Evolutionary conservation across 2,888 invertebrate genomes (phyloP).

Genomic region (Macaria notata): DNA sequence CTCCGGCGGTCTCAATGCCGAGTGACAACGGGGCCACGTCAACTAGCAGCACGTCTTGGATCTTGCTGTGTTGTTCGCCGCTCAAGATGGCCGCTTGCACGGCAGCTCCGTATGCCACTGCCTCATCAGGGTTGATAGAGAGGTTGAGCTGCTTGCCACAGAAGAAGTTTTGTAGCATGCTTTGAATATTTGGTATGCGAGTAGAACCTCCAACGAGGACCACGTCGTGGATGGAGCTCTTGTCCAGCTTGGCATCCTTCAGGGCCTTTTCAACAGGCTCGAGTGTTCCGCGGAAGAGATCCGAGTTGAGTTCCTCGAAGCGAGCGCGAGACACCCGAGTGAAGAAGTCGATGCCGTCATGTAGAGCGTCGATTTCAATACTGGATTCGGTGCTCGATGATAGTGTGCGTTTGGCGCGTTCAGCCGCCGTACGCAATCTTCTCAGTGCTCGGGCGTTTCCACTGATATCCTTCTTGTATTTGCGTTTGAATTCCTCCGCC

Average conservation of each 20-base stretch:
- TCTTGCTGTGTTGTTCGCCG: conserved; percentile 88
- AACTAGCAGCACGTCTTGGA: conserved; percentile 85
- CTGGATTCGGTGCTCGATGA: conserved; percentile 89
- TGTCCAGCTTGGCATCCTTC: conserved; percentile 90
- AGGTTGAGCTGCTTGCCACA: conserved; percentile 87
- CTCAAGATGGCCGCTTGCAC: conserved; percentile 88
- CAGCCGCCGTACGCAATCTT: conserved; percentile 88
- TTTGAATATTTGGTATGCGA: conserved; percentile 90
- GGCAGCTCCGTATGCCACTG: conserved; percentile 90
- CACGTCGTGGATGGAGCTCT: conserved; percentile 88
- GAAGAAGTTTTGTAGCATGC: conserved; percentile 88
- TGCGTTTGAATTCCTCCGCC: conserved; percentile 87
- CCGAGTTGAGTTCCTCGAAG: conserved; percentile 89
- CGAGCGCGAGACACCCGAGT: conserved; percentile 87
- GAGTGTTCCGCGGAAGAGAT: conserved; percentile 87
- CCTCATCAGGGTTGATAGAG: conserved; percentile 91
- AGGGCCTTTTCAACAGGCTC: conserved; percentile 91
- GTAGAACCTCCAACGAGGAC: conserved; percentile 92
- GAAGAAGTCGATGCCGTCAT: conserved; percentile 87
- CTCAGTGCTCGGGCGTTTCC: conserved; percentile 85
- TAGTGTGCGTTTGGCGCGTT: conserved; percentile 88
- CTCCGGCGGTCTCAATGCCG: conserved; percentile 90
- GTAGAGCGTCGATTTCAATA: conserved; percentile 88
- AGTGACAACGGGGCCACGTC: conserved; percentile 85
- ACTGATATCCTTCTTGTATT: conserved; percentile 86